A percentile compares a stretch with the other conserved stretches of the same genome.
Conservation (phyloP, 2,888 invertebrate species). For the Philonicus albiceps region DNA sequence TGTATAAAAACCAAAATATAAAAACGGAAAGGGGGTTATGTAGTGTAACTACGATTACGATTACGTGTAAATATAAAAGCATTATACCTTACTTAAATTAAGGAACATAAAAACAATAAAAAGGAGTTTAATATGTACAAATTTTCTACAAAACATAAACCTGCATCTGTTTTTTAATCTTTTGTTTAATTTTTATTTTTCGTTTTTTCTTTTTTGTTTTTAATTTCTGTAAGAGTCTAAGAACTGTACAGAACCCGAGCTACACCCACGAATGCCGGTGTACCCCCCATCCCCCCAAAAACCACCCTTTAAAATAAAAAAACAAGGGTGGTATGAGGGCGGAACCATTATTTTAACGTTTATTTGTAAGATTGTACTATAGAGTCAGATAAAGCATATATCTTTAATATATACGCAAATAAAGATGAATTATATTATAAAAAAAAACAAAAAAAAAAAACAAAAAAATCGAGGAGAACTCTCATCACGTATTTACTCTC, state of each 20-base stretch:
- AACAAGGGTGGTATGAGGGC: not conserved
- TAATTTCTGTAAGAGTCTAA: constrained; percentile 5
- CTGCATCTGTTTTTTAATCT: constrained; percentile 26
- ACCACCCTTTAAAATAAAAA: too few species aligned
- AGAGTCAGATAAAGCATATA: constrained; percentile 34
- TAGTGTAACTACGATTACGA: not conserved
- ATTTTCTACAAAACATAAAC: constrained; percentile 31
- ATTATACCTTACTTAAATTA: not conserved
- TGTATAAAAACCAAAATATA: not conserved
- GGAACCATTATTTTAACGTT: constrained; percentile 25
- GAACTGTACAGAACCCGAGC: constrained; percentile 20
- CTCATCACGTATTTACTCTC: constrained; percentile 33
- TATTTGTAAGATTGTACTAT: constrained; percentile 34
- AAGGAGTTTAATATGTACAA: constrained; percentile 39
- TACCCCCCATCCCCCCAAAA: too few species aligned
- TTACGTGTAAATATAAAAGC: constrained; percentile 21
- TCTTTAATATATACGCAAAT: constrained; percentile 35
- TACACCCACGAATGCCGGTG: not conserved
- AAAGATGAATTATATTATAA: constrained; percentile 27
- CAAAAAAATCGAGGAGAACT: not conserved
- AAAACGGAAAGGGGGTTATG: not conserved
- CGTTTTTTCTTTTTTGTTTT: too few species aligned
- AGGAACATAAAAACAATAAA: constrained; percentile 37
- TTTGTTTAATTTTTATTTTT: too few species aligned
- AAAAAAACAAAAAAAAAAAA: too few species aligned